Percentiles rank a stretch among this genome's conserved stretches.
phyloP scores from a whole-genome alignment of 2,797 vertebrate genomes.

The Fratercula arctica region DNA sequence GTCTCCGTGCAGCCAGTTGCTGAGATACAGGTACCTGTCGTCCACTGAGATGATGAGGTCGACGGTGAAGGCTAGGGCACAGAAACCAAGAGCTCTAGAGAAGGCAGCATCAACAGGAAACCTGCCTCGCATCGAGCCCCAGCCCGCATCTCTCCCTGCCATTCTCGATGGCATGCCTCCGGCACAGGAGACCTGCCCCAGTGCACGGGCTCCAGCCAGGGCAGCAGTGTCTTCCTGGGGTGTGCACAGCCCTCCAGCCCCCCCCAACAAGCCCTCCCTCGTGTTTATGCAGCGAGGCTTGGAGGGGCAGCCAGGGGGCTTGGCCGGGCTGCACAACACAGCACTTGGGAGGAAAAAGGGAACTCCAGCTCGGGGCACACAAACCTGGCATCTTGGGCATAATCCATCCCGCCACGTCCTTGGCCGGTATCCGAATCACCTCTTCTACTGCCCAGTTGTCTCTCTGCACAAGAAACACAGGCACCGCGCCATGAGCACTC shows the following conservation, averaged over 20 bases:
- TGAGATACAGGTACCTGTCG: constrained; percentile 88
- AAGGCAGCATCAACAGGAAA: background rate
- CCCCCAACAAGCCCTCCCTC: background rate
- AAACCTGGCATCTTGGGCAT: constrained; percentile 88
- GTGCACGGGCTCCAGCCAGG: background rate
- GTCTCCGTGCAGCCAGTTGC: constrained; percentile 94
- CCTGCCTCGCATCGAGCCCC: background rate
- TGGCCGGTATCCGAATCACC: constrained; percentile 86
- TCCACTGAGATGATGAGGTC: constrained; percentile 90
- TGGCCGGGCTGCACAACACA: background rate
- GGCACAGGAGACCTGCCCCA: background rate
- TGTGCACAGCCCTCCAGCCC: background rate
- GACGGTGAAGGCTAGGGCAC: constrained; percentile 83
- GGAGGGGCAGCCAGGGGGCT: background rate
- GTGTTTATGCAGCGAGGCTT: rapidly evolving
- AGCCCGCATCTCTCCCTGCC: background rate
- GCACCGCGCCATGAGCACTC: background rate
- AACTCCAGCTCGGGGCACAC: background rate
- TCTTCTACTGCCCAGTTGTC: constrained; percentile 87
- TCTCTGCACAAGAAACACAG: constrained; percentile 65
- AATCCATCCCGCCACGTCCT: constrained; percentile 90
- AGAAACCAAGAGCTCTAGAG: background rate
- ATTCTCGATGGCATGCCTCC: rapidly evolving
- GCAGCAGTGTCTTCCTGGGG: background rate
- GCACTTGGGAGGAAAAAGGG: background rate